Evolutionary conservation across 1,140 invertebrate species (phyloP), one percentile per base, ranked within the genome.

Genomic region (Parasteatoda tepidariorum): DNA sequence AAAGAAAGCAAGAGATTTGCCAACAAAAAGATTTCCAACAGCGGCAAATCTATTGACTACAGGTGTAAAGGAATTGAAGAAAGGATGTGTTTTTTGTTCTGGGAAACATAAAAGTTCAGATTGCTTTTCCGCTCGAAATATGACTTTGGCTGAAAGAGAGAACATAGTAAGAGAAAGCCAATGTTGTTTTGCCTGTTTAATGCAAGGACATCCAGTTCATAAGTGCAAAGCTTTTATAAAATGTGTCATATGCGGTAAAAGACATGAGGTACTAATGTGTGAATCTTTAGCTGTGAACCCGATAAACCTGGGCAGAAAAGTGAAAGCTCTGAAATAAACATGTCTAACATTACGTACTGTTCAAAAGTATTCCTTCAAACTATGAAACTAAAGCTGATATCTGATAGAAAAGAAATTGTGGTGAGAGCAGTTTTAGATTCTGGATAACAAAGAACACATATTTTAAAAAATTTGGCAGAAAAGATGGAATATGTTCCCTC

Each of bases 121-220:
- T 6, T 73, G n/a, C 34, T 57, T 73, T 22, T n/a, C 30, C 13
- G 30, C 70, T 59, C n/a, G 24, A 59, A 73, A 73, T 41, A 73
- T 73, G 30, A 74, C 13, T 74, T 59, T 38, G 15, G 18, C 5
- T 33, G 18, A 33, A n/a, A 61, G 54, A 5, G 2, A 59, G 30
- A 59, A 24, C 24, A 59, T 59, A 57, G 30, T 73, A 59, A 24
- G 70, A 57, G 48, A 73, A 1, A 57, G 57, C 4, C 30, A 57
- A 18, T 73, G 48, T 13, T 74, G 55, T 9, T 76, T 76, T 30
- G 38, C 15, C 0, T 66, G 61, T 11, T 18, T 78, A 15, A 78
- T 5, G 9, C 5, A 0, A 9, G 26, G 18, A 22, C 33, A 54
- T 78, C 15, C 41, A 13, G 38, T 33, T 55, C n/a, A 7, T 67